These are phyloP conservation scores for Oligia strigilis DNA, from an alignment of 2,888 invertebrate genomes.

Conservation along the genomic window DNA sequence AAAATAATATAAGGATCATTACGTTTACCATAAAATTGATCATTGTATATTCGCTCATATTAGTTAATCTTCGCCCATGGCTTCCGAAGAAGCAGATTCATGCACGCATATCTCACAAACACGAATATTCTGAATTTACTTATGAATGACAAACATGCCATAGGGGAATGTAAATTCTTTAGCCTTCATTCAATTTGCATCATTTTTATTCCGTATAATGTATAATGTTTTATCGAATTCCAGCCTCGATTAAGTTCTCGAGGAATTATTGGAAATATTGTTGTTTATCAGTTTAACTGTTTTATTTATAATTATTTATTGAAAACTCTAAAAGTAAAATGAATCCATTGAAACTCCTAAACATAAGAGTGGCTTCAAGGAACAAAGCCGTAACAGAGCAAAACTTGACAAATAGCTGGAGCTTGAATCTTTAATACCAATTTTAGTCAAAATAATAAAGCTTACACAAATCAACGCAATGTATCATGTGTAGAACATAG, in stretches of 20 bases:
- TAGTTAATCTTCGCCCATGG: constrained; percentile 74
- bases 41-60: constrained; percentile 24
- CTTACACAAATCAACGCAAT: not conserved
- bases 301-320: not conserved
- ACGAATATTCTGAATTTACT: constrained; percentile 71
- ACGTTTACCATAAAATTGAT: constrained; percentile 46
- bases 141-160: constrained; percentile 79
- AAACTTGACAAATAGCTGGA: not conserved
- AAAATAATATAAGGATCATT: constrained; percentile 47
- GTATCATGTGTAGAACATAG: not conserved
- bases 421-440: not conserved
- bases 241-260: not conserved
- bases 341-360: not conserved
- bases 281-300: not conserved
- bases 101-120: constrained; percentile 80
- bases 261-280: not conserved
- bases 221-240: constrained; percentile 14
- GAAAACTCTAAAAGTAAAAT: not conserved
- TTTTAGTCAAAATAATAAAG: not conserved
- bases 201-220: constrained; percentile 24
- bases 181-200: constrained; percentile 4
- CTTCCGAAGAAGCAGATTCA: constrained; percentile 81
- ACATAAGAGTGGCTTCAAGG: not conserved
- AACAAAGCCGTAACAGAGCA: not conserved
- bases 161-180: constrained; percentile 76